Conservation (phyloP, 2,113 vertebrate genomes). For the Dipodomys stephensi region DNA sequence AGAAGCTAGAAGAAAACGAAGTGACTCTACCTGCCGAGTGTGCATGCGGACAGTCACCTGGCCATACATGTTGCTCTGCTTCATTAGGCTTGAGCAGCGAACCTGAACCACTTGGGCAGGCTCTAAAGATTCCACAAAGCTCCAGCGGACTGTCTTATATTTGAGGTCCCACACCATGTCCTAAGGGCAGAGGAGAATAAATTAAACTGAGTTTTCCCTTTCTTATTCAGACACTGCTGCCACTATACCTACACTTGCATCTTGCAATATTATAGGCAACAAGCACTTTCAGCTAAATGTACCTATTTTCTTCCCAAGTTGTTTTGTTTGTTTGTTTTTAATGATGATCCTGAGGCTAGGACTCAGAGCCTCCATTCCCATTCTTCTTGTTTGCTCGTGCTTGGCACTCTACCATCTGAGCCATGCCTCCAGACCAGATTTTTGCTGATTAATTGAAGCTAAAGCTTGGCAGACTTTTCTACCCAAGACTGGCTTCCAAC, state of each 20-base stretch:
- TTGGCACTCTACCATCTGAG: too few relatives aligned
- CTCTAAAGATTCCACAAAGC: conserved; percentile 93
- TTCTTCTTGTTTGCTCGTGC: too few relatives aligned
- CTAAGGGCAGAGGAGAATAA: conserved; percentile 80
- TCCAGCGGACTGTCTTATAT: conserved; percentile 93
- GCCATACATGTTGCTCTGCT: conserved; percentile 91
- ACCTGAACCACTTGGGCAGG: conserved; percentile 92
- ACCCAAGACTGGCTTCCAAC: too few relatives aligned
- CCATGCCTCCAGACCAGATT: too few relatives aligned
- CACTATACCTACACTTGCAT: neutral
- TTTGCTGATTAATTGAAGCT: too few relatives aligned
- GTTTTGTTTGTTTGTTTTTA: neutral
- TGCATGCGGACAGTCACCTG: conserved; percentile 97
- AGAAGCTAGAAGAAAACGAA: neutral
- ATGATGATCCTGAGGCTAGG: too few relatives aligned
- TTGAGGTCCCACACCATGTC: conserved; percentile 96
- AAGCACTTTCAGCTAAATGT: too few relatives aligned
- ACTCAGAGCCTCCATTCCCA: too few relatives aligned
- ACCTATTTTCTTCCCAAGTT: neutral
- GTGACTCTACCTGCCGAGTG: conserved; percentile 91
- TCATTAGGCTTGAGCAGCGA: conserved; percentile 90
- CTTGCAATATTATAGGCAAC: neutral
- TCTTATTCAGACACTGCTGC: neutral
- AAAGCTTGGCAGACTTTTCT: too few relatives aligned
- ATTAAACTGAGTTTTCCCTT: neutral